Base-by-base conservation (phyloP, 2,113 vertebrate genomes). In the Oreotragus oreotragus region DNA sequence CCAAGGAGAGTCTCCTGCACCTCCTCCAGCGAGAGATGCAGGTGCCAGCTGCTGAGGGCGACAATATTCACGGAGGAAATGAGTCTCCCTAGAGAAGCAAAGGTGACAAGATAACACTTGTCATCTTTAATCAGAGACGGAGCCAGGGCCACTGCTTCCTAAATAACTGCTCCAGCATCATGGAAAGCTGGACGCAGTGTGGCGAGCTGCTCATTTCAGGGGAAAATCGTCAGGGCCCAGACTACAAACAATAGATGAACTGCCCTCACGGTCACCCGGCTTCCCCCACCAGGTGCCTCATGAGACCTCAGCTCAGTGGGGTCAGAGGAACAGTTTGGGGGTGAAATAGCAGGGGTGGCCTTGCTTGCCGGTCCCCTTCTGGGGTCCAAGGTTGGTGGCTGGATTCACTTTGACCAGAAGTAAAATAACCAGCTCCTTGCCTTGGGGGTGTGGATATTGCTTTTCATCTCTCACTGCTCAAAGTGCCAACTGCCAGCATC, bases 151-250 rank as follows among this genome's bases (percentile, higher is more conserved):
- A 49, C 12, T 19, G 5, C 43, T 5, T 21, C 83, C 0, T 33
- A 87, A 36, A 19, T 25, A 13, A 33, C 23, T 0, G 7, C 19
- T 36, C 5, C 10, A 3, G 11, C 49, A 7, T 5, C 36, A 2
- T 2, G 30, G 70, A 43, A 47, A n/a, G 30, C 43, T 2, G 25
- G 45, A 23, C 0, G 0, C 0, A 2, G 7, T 0, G 12, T 12
- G 23, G 43, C 49, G 0, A 12, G 79, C 36, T 47, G 79, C 17
- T 36, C 17, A 7, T 21, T 76, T 39, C 16, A 5, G 36, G 64
- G 58, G 23, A 45, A 25, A 10, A 7, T 43, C 2, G 7, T 28
- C 3, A 21, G 10, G 7, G 25, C 76, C 76, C 39, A 39, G 17
- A 17, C 49, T 0, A 17, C 33, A 23, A 55, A 77, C n/a, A 53